These are phyloP conservation scores for Tragelaphus strepsiceros DNA, from an alignment of 2,113 vertebrate genomes.

Conservation along the genomic window DNA sequence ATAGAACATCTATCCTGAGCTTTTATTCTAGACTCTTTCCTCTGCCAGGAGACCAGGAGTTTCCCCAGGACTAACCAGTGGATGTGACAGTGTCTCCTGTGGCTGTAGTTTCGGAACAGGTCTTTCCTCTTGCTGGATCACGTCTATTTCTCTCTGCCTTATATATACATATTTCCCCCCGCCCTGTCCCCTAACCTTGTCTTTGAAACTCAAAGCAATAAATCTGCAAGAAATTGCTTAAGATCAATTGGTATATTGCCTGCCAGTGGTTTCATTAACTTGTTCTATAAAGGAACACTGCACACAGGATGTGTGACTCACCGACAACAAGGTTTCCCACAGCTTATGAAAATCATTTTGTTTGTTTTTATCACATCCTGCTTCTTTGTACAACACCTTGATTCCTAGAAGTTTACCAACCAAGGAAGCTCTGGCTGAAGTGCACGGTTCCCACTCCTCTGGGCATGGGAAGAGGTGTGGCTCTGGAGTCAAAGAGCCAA, in stretches of 20 bases:
- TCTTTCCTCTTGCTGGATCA: neutral
- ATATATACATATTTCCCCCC: fast-evolving
- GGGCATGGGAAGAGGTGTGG: neutral
- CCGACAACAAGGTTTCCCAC: neutral
- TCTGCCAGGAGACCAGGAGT: neutral
- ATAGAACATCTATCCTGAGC: neutral
- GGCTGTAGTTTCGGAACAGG: neutral
- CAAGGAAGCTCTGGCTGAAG: neutral
- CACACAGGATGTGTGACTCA: neutral
- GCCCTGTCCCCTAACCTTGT: neutral
- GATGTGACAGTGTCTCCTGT: neutral
- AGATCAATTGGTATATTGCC: neutral
- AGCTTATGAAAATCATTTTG: neutral
- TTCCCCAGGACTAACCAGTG: neutral
- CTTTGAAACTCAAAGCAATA: neutral
- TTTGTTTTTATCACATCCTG: neutral
- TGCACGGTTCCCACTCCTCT: neutral
- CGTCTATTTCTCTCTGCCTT: neutral
- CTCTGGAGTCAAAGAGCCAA: neutral
- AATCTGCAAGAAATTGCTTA: neutral
- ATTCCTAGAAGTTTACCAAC: neutral
- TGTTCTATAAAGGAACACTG: neutral
- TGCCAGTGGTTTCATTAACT: neutral
- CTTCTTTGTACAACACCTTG: neutral
- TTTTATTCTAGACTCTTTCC: neutral